A percentile compares a stretch with the other conserved stretches of the same genome.
phyloP scores from a whole-genome alignment of 2,113 vertebrate species.

The Castor canadensis region DNA sequence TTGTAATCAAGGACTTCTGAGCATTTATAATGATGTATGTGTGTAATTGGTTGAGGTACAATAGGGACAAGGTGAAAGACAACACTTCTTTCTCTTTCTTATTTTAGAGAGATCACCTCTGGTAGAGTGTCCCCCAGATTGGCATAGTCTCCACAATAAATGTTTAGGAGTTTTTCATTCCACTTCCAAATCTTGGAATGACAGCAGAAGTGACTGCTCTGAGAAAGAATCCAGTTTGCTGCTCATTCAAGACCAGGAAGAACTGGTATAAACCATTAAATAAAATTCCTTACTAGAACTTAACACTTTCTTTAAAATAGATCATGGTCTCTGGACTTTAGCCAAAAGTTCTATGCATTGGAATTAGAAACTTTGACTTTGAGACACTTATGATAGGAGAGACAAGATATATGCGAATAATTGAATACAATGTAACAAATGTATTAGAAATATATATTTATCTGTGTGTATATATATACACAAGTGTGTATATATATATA shows the following conservation, averaged over 20 bases:
- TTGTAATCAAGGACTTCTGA: background rate
- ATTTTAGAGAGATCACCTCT: background rate
- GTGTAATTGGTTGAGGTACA: background rate
- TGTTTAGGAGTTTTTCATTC: background rate
- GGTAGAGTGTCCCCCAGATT: background rate
- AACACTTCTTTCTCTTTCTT: background rate
- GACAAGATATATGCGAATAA: background rate
- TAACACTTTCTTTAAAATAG: background rate
- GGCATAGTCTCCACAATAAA: background rate
- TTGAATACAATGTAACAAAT: background rate
- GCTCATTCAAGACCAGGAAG: conserved; percentile 43
- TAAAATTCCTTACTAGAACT: background rate
- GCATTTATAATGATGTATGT: background rate
- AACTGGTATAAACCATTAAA: conserved; percentile 45
- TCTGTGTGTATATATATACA: too few relatives aligned
- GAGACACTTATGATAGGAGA: background rate
- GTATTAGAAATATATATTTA: background rate
- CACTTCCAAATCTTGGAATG: rapidly evolving
- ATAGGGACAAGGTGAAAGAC: background rate
- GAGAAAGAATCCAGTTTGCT: conserved; percentile 9
- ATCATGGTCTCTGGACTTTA: background rate
- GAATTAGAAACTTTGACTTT: background rate
- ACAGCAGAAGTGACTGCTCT: background rate
- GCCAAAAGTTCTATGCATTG: background rate
- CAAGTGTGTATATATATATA: too few relatives aligned